Percentiles rank a stretch among this genome's conserved stretches.
phyloP scores from a whole-genome alignment of 2,888 invertebrate genomes.

The Oxytorus armatus region DNA sequence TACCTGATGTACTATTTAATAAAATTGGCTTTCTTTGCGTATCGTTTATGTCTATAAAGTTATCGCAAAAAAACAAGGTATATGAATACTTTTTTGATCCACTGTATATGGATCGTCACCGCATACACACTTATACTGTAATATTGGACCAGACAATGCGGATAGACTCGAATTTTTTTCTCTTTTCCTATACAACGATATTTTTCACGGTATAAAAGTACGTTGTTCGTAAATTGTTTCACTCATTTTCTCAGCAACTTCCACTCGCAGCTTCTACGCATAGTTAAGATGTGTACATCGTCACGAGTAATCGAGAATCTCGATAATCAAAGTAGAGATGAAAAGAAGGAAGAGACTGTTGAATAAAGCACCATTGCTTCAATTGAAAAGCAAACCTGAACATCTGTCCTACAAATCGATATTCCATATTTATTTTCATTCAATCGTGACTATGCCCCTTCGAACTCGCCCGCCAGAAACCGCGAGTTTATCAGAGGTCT shows the following conservation, averaged over 20 bases:
- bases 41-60: too few species aligned
- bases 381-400: conserved; percentile 41
- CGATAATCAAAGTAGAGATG: conserved; percentile 43
- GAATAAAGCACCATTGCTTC: conserved; percentile 17
- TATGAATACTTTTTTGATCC: too few species aligned
- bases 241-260: conserved; percentile 29
- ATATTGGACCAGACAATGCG: too few species aligned
- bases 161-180: conserved; percentile 1
- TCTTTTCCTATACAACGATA: too few species aligned
- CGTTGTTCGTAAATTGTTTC: conserved; percentile 26
- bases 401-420: conserved; percentile 42
- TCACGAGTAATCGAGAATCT: conserved; percentile 29
- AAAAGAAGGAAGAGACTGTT: conserved; percentile 8
- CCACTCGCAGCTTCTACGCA: conserved; percentile 7
- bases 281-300: conserved; percentile 20
- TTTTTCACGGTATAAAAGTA: too few species aligned
- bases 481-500: background rate
- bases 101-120: too few species aligned
- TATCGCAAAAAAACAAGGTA: too few species aligned
- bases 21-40: too few species aligned
- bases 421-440: conserved; percentile 56
- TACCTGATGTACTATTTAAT: too few species aligned
- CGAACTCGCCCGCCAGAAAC: background rate
- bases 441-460: conserved; percentile 24
- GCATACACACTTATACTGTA: too few species aligned